These are phyloP conservation scores for Mola mola DNA, from an alignment of 2,113 vertebrate genomes.

Conservation along the genomic window DNA sequence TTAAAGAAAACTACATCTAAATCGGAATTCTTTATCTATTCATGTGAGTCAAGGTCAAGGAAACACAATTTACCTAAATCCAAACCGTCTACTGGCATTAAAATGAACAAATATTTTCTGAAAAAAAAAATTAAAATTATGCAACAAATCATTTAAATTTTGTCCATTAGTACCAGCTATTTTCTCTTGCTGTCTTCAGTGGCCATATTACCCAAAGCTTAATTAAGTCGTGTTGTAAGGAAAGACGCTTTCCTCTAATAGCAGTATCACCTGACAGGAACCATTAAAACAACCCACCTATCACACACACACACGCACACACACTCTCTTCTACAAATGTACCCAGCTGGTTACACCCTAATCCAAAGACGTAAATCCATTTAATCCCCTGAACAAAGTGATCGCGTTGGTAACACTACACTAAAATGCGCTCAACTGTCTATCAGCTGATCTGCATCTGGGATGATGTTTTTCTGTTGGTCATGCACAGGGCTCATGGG, in stretches of 20 bases:
- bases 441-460: conserved; percentile 58
- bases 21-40: not conserved
- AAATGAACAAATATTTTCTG: too few relatives aligned
- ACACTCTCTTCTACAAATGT: conserved; percentile 69
- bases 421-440: conserved; percentile 70
- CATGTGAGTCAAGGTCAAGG: too few relatives aligned
- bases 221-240: too few relatives aligned
- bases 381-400: conserved; percentile 80
- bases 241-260: conserved; percentile 51
- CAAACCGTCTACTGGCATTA: too few relatives aligned
- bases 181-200: too few relatives aligned
- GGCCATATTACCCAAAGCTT: too few relatives aligned
- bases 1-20: conserved; percentile 13
- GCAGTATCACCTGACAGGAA: conserved; percentile 57
- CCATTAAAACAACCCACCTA: conserved; percentile 63
- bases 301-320: conserved; percentile 28
- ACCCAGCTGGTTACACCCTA: conserved; percentile 79
- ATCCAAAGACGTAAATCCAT: conserved; percentile 78
- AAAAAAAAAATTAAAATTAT: too few relatives aligned
- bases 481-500: conserved; percentile 33
- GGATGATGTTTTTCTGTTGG: conserved; percentile 48
- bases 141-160: too few relatives aligned
- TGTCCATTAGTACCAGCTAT: too few relatives aligned
- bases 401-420: conserved; percentile 73
- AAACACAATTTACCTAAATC: too few relatives aligned